Evolutionary conservation across 2,888 invertebrate species (phyloP).

Genomic region (Dynastes grantii): DNA sequence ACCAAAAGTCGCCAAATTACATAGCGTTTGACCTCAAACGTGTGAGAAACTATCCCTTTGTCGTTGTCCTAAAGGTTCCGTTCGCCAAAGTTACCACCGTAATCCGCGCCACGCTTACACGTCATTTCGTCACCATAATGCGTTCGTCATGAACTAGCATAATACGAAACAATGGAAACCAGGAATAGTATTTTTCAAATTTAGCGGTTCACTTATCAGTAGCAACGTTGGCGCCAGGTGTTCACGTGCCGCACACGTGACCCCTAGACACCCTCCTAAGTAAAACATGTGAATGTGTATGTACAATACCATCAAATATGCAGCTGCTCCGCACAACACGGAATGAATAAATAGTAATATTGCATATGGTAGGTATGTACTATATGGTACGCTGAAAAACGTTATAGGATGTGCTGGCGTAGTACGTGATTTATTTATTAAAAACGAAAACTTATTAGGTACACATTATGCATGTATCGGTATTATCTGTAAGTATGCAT

Average conservation of each 20-base stretch:
- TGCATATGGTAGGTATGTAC: conserved; percentile 23
- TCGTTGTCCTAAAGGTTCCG: background rate
- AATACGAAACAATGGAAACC: conserved; percentile 10
- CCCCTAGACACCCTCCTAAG: conserved; percentile 38
- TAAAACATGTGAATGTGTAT: conserved; percentile 22
- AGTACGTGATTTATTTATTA: conserved; percentile 33
- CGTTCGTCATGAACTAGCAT: conserved; percentile 17
- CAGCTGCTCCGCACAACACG: conserved; percentile 32
- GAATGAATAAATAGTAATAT: conserved; percentile 40
- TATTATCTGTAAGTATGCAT: background rate
- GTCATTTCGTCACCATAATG: conserved; percentile 29
- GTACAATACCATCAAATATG: conserved; percentile 45
- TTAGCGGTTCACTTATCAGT: conserved; percentile 43
- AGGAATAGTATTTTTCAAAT: conserved; percentile 30
- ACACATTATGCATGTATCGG: background rate
- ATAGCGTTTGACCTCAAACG: background rate
- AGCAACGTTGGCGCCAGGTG: conserved; percentile 53
- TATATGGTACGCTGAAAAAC: conserved; percentile 29
- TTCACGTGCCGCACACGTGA: conserved; percentile 55
- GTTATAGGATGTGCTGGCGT: conserved; percentile 15
- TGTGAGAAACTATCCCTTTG: conserved; percentile 6
- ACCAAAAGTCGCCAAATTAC: background rate
- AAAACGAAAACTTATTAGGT: background rate
- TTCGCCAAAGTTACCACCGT: conserved; percentile 30
- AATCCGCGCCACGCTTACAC: conserved; percentile 18